Evolutionary conservation across 2,113 vertebrate genomes (phyloP).

Genomic region (Corvus cornix): DNA sequence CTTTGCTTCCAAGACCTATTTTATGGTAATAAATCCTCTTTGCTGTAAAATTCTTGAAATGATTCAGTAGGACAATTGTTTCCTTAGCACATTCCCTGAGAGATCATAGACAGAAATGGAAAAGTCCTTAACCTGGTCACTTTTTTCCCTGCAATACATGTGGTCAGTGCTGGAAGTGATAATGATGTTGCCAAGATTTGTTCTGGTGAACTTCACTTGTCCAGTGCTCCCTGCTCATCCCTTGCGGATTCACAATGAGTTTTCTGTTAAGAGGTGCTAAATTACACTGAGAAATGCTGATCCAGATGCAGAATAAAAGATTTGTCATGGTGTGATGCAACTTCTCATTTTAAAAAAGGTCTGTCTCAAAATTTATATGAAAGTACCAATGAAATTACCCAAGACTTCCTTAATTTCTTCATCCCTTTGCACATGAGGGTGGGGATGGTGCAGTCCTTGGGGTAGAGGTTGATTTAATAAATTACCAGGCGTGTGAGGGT

Average conservation of each 20-base stretch:
- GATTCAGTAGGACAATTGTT: slow-evolving; percentile 33
- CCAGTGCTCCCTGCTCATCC: neutral
- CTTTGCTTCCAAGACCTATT: slow-evolving; percentile 42
- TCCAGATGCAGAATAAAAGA: neutral
- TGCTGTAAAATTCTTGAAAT: slow-evolving; percentile 52
- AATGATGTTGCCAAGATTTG: accelerated
- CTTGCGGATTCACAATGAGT: neutral
- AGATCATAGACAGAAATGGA: slow-evolving; percentile 5
- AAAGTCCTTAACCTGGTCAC: neutral
- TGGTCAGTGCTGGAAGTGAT: neutral
- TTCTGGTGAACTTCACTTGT: neutral
- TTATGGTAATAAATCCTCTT: slow-evolving; percentile 37
- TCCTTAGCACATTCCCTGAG: slow-evolving; percentile 19
- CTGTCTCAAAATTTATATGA: neutral
- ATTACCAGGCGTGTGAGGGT: neutral
- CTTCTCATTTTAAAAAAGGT: neutral
- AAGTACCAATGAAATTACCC: neutral
- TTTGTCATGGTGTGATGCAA: neutral
- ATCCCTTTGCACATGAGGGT: neutral
- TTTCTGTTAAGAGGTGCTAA: neutral
- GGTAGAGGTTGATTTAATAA: neutral
- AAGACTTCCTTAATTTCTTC: neutral
- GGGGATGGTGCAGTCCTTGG: neutral
- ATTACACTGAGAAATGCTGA: neutral
- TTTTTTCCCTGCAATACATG: neutral